Evolutionary conservation across 2,888 invertebrate species (phyloP).

Genomic region (Drosophila affinis): DNA sequence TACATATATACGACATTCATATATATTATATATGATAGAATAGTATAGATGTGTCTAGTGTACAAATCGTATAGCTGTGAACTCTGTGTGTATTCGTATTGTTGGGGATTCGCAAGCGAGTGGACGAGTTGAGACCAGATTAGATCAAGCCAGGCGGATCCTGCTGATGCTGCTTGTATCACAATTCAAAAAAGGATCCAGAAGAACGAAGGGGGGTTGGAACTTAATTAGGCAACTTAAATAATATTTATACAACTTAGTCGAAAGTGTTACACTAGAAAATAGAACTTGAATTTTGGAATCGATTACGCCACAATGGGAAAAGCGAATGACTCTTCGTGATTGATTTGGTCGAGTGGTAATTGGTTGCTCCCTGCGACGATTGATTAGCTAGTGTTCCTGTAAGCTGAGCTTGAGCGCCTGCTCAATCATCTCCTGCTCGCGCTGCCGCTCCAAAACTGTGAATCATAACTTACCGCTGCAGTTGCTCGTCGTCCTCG

Average conservation of each 20-base stretch:
- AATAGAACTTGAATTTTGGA: constrained; percentile 41
- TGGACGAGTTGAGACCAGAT: constrained; percentile 36
- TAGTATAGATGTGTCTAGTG: neutral
- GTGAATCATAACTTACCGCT: constrained; percentile 86
- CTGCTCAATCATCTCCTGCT: constrained; percentile 88
- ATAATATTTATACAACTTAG: constrained; percentile 45
- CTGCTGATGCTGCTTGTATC: constrained; percentile 39
- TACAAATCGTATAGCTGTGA: neutral
- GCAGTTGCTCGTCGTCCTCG: constrained; percentile 93
- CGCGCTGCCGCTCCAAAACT: constrained; percentile 84
- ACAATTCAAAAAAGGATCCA: constrained; percentile 40
- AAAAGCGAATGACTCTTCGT: constrained; percentile 5
- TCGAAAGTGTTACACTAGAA: constrained; percentile 34
- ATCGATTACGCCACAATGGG: constrained; percentile 3
- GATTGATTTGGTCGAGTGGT: constrained; percentile 2
- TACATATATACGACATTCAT: constrained; percentile 4
- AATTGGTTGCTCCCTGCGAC: neutral
- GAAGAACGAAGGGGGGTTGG: neutral
- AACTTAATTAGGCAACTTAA: constrained; percentile 34
- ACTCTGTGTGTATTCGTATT: constrained; percentile 11
- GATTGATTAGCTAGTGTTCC: constrained; percentile 75
- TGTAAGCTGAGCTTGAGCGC: constrained; percentile 86
- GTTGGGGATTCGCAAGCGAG: constrained; percentile 25
- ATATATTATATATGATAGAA: neutral
- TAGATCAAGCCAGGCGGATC: constrained; percentile 22